Conservation (phyloP, 2,113 vertebrate genomes). For the Megaleporinus macrocephalus region DNA sequence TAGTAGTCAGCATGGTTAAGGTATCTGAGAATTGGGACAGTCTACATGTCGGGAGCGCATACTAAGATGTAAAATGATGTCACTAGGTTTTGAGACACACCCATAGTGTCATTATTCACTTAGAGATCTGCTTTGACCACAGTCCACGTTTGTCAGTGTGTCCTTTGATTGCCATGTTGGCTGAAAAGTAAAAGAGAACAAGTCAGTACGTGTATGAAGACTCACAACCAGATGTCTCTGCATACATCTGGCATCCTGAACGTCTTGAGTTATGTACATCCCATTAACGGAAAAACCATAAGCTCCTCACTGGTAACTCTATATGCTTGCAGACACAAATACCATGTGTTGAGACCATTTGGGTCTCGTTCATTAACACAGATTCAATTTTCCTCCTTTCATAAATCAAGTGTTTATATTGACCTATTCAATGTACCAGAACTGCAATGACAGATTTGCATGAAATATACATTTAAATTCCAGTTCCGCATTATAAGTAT, state of each 20-base stretch:
- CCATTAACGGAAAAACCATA: background rate
- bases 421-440: background rate
- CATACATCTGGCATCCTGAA: background rate
- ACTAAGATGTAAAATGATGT: too few relatives aligned
- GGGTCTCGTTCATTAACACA: background rate
- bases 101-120: too few relatives aligned
- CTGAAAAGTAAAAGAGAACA: too few relatives aligned
- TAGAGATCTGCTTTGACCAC: too few relatives aligned
- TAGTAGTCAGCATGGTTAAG: too few relatives aligned
- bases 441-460: background rate
- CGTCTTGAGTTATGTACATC: background rate
- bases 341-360: constrained; percentile 8
- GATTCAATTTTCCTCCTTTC: background rate
- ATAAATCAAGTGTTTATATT: background rate
- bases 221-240: background rate
- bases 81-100: too few relatives aligned
- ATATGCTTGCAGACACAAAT: constrained; percentile 8
- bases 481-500: background rate
- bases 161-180: too few relatives aligned
- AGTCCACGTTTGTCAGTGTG: too few relatives aligned
- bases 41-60: too few relatives aligned
- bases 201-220: background rate
- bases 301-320: background rate
- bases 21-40: too few relatives aligned
- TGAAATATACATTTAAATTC: background rate